These are phyloP conservation scores for Chionis minor DNA, from an alignment of 2,113 vertebrate genomes.

Conservation along the genomic window DNA sequence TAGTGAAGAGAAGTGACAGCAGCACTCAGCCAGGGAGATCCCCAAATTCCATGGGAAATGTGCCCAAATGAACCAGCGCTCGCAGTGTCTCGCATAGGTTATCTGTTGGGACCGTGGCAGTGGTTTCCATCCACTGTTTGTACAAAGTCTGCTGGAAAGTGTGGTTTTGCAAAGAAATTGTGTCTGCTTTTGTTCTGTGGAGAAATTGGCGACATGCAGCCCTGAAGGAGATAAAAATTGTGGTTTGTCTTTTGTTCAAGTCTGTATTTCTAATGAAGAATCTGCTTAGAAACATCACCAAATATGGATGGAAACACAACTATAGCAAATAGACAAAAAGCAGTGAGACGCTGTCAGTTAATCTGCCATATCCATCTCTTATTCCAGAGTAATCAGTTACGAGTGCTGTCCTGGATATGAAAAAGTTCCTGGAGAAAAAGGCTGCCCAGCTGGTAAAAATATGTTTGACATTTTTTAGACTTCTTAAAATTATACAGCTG, in stretches of 20 bases:
- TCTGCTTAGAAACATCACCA: neutral
- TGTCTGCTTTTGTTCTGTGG: neutral
- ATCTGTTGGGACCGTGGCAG: neutral
- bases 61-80: neutral
- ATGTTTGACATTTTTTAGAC: conserved; percentile 10
- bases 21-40: neutral
- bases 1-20: neutral
- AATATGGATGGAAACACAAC: neutral
- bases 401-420: conserved; percentile 98
- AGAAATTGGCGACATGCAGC: neutral
- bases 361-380: neutral
- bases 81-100: neutral
- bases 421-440: conserved; percentile 90
- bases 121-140: neutral
- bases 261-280: neutral
- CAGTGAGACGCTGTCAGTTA: neutral
- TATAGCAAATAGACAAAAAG: neutral
- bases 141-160: neutral
- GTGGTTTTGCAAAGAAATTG: neutral
- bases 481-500: conserved; percentile 18
- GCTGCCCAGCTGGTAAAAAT: conserved; percentile 91
- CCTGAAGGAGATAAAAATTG: neutral
- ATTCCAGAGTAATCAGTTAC: conserved; percentile 89
- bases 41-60: neutral
- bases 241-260: neutral